phyloP scores from a whole-genome alignment of 2,797 vertebrate species.

The Aselliscus stoliczkanus region DNA sequence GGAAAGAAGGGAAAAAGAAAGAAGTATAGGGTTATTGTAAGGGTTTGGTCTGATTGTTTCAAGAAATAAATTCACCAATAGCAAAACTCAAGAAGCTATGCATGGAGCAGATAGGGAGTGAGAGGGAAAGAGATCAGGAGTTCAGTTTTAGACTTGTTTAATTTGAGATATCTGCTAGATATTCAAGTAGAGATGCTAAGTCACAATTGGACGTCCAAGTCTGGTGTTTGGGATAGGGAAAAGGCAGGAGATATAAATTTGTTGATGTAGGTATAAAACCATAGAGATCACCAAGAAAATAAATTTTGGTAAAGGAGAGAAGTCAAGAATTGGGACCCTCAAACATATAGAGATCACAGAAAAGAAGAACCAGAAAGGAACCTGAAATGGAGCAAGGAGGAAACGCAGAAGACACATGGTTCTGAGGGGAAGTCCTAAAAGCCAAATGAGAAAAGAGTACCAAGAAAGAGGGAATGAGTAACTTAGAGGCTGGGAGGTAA shows the following conservation, averaged over 20 bases:
- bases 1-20: not conserved
- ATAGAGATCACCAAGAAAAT: not conserved
- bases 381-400: not conserved
- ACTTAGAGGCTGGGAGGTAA: not conserved
- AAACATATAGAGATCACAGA: too few relatives aligned
- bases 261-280: not conserved
- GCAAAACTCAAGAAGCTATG: not conserved
- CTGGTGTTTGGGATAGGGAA: not conserved
- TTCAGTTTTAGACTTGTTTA: not conserved
- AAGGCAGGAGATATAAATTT: not conserved
- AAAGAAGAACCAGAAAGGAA: not conserved
- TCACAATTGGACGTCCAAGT: not conserved
- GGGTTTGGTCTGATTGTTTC: not conserved
- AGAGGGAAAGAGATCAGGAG: not conserved
- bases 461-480: not conserved
- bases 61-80: not conserved
- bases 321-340: not conserved
- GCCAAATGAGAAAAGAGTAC: not conserved
- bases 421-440: not conserved
- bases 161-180: too few relatives aligned
- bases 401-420: not conserved
- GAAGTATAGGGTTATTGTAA: not conserved
- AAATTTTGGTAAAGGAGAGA: not conserved
- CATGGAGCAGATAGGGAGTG: too few relatives aligned
- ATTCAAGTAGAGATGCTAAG: not conserved